phyloP scores from a whole-genome alignment of 2,888 invertebrate genomes.

The Linhomoeus sp. region DNA sequence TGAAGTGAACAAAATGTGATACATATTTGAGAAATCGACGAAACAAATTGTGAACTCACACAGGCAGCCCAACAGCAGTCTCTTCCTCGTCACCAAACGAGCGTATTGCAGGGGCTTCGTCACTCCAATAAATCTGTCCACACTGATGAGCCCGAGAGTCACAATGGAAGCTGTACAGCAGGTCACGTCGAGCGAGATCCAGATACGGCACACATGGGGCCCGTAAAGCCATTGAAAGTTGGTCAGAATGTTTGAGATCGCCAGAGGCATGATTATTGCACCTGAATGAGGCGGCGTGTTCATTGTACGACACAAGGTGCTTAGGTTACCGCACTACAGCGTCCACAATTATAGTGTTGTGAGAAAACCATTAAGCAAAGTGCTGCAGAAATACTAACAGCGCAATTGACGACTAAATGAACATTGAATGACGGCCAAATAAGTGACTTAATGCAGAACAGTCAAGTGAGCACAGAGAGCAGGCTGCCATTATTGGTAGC shows the following conservation, averaged over 20 bases:
- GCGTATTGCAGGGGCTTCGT: conserved; percentile 6
- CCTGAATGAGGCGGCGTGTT: neutral
- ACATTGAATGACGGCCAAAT: no score
- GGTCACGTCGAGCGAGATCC: conserved; percentile 6
- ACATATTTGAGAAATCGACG: no score
- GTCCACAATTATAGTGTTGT: no score
- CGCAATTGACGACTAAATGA: no score
- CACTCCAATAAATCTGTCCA: conserved; percentile 6
- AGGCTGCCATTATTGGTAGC: no score
- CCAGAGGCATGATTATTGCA: conserved; percentile 3
- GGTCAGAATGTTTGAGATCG: neutral
- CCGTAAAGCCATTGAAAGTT: conserved; percentile 1
- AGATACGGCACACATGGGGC: conserved; percentile 2
- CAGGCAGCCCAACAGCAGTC: neutral
- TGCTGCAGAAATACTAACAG: no score
- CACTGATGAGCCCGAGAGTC: conserved; percentile 4
- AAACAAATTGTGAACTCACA: neutral
- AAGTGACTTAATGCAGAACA: no score
- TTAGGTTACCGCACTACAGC: no score
- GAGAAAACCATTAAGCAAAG: no score
- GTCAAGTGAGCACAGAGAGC: no score
- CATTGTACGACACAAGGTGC: no score
- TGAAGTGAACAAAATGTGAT: no score
- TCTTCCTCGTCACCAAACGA: conserved; percentile 3
- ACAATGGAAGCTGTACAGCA: conserved; percentile 6